Evolutionary conservation across 2,888 invertebrate genomes (phyloP), one percentile per base, ranked within the genome.

Genomic region (Ormyrus rosae): DNA sequence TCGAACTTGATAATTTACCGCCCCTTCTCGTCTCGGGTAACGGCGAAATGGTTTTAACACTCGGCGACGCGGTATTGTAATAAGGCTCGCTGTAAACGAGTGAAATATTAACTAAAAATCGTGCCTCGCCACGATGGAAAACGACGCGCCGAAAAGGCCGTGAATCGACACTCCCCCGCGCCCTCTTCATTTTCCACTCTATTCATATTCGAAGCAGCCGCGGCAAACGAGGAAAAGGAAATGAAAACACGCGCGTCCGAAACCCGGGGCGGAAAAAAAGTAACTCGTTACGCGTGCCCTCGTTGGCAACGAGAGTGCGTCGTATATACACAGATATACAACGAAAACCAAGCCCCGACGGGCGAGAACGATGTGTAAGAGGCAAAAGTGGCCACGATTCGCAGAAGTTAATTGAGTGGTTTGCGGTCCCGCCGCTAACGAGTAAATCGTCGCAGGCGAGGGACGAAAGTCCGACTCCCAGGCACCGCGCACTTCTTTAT

Each of bases 361-460:
- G 50, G 13, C 45, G 51, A 13, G 55, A 61, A 11, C 8, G 50
- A 34, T 3, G 34, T 34, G 34, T 34, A 34, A 34, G 34, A 34
- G 34, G 2, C 34, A 34, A 58, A 34, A 58, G 10, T 13, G 51
- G 11, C 60, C 65, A 9, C 80, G 78, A 83, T 77, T 83, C 81
- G 72, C 69, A 61, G 6, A 82, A 85, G 87, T 88, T 88, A 89
- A 90, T 90, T 89, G 89, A 90, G 84, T 83, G 82, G 75, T 83
- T 83, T 82, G 87, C 87, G 87, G 86, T 86, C 81, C 86, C 82
- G 84, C 85, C 86, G 85, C 87, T 89, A 89, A 89, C 87, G 89
- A 89, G 90, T 87, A 88, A 89, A 89, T 89, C 85, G 88, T 86
- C 85, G 86, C 19, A 85, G 11, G 60, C 45, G 86, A 86, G 72